Base-by-base conservation (phyloP, 1,140 invertebrate genomes). In the Bombus confusus region DNA sequence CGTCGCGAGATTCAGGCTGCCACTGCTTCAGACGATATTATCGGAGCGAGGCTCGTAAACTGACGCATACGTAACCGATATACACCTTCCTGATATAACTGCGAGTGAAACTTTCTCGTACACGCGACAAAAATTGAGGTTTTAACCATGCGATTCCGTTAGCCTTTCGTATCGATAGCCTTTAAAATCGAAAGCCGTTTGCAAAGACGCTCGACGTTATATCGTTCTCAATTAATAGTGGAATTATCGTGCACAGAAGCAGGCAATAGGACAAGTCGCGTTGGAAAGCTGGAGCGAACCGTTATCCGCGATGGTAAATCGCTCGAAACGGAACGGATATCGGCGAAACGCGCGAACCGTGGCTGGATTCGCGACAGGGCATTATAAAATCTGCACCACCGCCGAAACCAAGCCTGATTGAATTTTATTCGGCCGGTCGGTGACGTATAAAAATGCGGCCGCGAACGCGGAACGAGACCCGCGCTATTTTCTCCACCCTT, bases 361-460 rank as follows among this genome's bases (percentile, higher is more conserved):
- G 28, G 39, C 39, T 31, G 18, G 77, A 37, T 47, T 31, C 77
- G 77, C 77, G 77, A 47, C 62, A 39, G 31, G 68, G 69, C 69
- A 81, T 73, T 72, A 81, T 73, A 75, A 74, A 76, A 83, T 68
- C 74, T 83, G 71, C 68, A 34, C 41, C 37, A 18, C 37, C 22
- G 15, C 28, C 39, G 82, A 52, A 52, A 43, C 64, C 59, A 47
- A n/a, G 74, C 71, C 47, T 79, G 75, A 84, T 84, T 84, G 74
- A 84, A 84, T 84, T 81, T 84, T 84, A 78, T 84, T 84, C 73
- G 43, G 37, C 22, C 66, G 82, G 43, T 31, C 47, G 57, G 31
- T 64, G 71, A 86, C 84, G 78, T 86, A 66, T 75, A 86, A 86
- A 86, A 86, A 80, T 74, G 71, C 68, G 37, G 78, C 57, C 71